Conservation (phyloP, 2,888 invertebrate genomes). For the Aporophyla nigra region DNA sequence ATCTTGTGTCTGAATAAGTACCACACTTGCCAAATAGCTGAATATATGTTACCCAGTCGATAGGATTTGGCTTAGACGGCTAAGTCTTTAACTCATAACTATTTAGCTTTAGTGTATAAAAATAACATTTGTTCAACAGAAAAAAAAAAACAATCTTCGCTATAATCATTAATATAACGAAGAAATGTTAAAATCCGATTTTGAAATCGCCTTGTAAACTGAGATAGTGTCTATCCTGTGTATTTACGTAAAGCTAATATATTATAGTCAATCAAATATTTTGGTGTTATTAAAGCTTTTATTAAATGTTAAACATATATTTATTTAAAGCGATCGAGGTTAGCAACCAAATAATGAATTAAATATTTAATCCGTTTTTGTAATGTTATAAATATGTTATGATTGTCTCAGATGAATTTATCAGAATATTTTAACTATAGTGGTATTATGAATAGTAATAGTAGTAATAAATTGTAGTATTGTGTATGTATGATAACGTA, state of each 20-base stretch:
- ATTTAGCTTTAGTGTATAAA: not conserved
- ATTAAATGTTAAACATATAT: not conserved
- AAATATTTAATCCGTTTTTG: conserved; percentile 12
- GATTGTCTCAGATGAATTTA: conserved; percentile 13
- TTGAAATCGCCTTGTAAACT: not conserved
- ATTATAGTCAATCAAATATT: not conserved
- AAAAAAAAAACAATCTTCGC: too few species aligned
- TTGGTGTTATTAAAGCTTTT: conserved; percentile 2
- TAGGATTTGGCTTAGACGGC: not conserved
- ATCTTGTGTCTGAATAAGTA: conserved; percentile 2
- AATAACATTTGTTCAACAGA: not conserved
- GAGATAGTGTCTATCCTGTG: not conserved
- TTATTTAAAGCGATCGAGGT: not conserved
- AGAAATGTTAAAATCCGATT: not conserved
- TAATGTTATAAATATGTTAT: not conserved
- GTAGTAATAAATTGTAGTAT: conserved; percentile 30
- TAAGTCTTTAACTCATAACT: not conserved
- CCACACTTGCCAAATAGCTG: conserved; percentile 23
- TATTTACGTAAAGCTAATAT: conserved; percentile 6
- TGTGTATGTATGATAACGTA: conserved; percentile 48
- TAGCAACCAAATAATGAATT: not conserved
- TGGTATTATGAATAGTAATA: conserved; percentile 7
- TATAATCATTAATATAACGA: not conserved
- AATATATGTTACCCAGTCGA: conserved; percentile 5
- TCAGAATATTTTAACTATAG: conserved; percentile 15